A percentile compares a stretch with the other conserved stretches of the same genome.
Evolutionary conservation across 1,140 invertebrate genomes (phyloP).

Genomic region (Teleopsis dalmanni): DNA sequence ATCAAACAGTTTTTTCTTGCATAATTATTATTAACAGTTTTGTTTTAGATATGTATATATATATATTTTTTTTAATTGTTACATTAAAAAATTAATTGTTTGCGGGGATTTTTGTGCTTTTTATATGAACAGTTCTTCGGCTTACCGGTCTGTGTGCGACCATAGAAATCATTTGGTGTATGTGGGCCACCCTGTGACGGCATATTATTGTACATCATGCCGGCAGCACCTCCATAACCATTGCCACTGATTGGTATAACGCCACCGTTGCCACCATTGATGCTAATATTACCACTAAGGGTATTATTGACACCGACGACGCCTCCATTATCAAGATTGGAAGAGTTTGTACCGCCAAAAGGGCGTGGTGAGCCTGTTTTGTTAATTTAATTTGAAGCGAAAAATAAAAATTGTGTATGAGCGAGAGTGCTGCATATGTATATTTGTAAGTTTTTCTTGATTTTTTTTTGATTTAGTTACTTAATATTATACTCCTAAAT

Average conservation of each 20-base stretch:
- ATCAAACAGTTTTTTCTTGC: too few relatives aligned
- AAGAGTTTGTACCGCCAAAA: conserved; percentile 22
- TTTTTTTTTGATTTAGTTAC: too few relatives aligned
- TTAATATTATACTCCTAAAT: too few relatives aligned
- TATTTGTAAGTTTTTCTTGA: too few relatives aligned
- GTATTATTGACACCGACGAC: conserved; percentile 18
- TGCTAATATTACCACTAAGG: conserved; percentile 12
- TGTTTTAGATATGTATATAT: conserved; percentile 8
- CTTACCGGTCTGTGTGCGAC: conserved; percentile 43
- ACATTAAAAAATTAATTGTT: too few relatives aligned
- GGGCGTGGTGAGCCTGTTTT: conserved; percentile 42
- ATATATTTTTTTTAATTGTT: not conserved
- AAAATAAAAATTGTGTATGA: too few relatives aligned
- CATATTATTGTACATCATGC: conserved; percentile 21
- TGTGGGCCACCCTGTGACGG: conserved; percentile 8
- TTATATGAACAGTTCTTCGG: conserved; percentile 13
- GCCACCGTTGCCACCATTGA: conserved; percentile 31
- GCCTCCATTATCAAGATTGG: not conserved
- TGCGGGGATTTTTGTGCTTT: too few relatives aligned
- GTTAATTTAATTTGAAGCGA: too few relatives aligned
- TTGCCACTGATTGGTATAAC: conserved; percentile 12
- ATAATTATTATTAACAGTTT: too few relatives aligned
- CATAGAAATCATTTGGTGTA: conserved; percentile 38
- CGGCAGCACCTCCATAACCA: conserved; percentile 13
- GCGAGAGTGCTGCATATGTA: too few relatives aligned